These are phyloP conservation scores for Hydrolagus affinis DNA, from an alignment of 2,113 vertebrate genomes.

Conservation along the genomic window DNA sequence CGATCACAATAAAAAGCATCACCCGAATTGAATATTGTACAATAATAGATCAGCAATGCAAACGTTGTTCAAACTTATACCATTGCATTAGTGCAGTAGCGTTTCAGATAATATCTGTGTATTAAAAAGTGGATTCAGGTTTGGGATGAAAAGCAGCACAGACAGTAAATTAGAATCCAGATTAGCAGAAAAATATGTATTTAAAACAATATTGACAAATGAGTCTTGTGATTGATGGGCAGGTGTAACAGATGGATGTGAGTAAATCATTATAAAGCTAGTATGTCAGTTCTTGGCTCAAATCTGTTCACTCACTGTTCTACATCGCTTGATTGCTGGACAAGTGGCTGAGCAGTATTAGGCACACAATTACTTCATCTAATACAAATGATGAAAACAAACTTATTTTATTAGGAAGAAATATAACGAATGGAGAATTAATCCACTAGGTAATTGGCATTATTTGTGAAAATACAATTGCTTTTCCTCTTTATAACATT, in stretches of 20 bases:
- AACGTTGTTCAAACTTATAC: too few species aligned
- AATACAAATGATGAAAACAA: conserved; percentile 8
- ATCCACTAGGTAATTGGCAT: background rate
- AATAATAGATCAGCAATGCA: too few species aligned
- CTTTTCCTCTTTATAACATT: background rate
- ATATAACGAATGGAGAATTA: background rate
- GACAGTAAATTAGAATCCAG: too few species aligned
- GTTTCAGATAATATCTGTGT: too few species aligned
- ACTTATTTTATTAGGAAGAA: conserved; percentile 13
- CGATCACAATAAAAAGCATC: too few species aligned
- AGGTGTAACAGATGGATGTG: background rate
- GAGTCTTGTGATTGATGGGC: background rate
- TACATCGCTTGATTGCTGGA: background rate
- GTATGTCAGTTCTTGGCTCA: conserved; percentile 33
- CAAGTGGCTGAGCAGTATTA: background rate
- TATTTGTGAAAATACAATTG: background rate
- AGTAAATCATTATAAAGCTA: conserved; percentile 34
- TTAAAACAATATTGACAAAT: too few species aligned
- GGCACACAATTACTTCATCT: background rate
- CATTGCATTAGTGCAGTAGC: too few species aligned
- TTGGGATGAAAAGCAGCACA: too few species aligned
- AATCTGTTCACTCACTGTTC: background rate
- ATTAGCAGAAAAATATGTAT: too few species aligned
- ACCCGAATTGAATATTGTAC: too few species aligned
- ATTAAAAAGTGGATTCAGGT: too few species aligned